phyloP scores from a whole-genome alignment of 1,140 invertebrate species.

The Saccostrea glomerata region DNA sequence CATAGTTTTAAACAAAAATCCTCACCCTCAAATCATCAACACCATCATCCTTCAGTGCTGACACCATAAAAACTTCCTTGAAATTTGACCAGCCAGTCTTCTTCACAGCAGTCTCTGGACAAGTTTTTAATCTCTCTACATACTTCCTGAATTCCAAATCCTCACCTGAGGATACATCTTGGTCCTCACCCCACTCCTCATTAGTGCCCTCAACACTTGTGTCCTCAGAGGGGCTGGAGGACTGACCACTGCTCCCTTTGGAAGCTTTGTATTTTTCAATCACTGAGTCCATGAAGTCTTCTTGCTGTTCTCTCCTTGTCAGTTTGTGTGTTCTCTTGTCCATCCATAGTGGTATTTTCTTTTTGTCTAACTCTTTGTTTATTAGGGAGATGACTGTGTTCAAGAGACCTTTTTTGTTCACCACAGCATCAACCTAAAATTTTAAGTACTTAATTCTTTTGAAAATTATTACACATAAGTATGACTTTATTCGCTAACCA shows the following conservation, averaged over 20 bases:
- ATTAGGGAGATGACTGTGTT: conserved; percentile 85
- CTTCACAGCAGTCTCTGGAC: neutral
- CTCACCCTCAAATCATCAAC: conserved; percentile 86
- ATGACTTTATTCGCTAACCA: no score
- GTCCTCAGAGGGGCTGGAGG: neutral
- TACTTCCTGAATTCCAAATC: neutral
- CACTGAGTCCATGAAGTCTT: neutral
- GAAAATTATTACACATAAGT: no score
- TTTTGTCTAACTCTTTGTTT: conserved; percentile 80
- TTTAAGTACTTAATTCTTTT: no score
- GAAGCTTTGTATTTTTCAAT: conserved; percentile 14
- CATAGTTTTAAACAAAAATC: neutral
- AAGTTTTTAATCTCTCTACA: conserved; percentile 61
- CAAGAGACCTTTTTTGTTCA: conserved; percentile 87
- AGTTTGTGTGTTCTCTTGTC: neutral
- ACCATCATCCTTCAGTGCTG: conserved; percentile 89
- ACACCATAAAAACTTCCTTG: conserved; percentile 92
- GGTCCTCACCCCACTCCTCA: neutral
- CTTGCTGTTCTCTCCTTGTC: neutral
- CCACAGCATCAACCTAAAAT: conserved; percentile 89
- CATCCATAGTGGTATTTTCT: conserved; percentile 32
- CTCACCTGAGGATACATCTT: neutral
- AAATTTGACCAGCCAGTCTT: conserved; percentile 86
- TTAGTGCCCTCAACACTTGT: no score
- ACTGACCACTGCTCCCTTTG: neutral